These are phyloP conservation scores for Tetramorium parvispinum DNA, from an alignment of 1,140 invertebrate genomes.

Conservation along the genomic window DNA sequence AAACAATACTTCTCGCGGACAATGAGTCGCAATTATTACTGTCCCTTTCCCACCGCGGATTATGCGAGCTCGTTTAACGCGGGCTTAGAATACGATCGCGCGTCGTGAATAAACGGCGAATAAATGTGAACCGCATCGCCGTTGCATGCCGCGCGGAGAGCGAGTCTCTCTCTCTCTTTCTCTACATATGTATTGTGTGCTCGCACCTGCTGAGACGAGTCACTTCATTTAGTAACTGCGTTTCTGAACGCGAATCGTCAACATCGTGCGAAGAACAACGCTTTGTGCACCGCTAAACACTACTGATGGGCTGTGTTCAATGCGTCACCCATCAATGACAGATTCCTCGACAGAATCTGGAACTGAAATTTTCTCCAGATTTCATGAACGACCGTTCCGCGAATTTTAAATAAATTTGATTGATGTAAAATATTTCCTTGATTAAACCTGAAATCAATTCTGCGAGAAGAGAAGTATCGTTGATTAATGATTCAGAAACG, in stretches of 20 bases:
- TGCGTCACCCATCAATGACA: neutral
- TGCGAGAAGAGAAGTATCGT: neutral
- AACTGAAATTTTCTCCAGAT: neutral
- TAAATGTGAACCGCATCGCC: constrained; percentile 51
- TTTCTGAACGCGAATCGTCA: constrained; percentile 48
- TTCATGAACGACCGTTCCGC: neutral
- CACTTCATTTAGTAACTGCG: constrained; percentile 60
- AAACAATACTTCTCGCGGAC: constrained; percentile 68
- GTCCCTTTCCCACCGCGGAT: constrained; percentile 60
- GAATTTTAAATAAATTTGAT: neutral
- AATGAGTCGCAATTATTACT: constrained; percentile 72
- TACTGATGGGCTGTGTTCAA: neutral
- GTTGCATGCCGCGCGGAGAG: neutral
- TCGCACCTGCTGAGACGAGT: constrained; percentile 60
- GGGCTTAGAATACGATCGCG: constrained; percentile 69
- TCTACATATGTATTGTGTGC: constrained; percentile 1
- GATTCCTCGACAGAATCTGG: neutral
- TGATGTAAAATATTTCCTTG: neutral
- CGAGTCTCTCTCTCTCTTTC: neutral
- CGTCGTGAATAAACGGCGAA: constrained; percentile 62
- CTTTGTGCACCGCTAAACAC: neutral
- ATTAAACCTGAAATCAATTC: neutral
- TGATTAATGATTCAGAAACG: neutral
- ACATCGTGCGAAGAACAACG: constrained; percentile 32
- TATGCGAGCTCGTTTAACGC: constrained; percentile 67